phyloP scores from a whole-genome alignment of 2,113 vertebrate genomes.

The Phodopus roborovskii region DNA sequence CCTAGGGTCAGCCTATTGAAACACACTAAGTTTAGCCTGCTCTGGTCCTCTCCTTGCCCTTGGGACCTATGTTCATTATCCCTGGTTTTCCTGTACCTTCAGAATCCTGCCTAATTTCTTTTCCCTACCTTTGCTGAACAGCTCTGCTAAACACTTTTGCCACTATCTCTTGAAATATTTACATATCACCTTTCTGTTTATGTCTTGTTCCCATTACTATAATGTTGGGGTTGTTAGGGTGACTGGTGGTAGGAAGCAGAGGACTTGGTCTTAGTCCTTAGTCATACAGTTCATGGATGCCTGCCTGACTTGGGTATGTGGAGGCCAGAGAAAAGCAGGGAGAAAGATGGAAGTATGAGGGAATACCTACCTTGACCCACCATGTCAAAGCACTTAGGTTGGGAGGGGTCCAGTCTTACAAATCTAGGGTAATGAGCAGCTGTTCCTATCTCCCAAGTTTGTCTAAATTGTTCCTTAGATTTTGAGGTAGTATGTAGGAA shows the following conservation, averaged over 20 bases:
- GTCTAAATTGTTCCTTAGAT: background rate
- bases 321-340: background rate
- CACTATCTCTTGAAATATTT: constrained; percentile 93
- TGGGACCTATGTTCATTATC: background rate
- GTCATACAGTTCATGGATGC: background rate
- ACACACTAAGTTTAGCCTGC: background rate
- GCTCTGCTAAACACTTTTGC: constrained; percentile 58
- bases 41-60: background rate
- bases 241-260: constrained; percentile 49
- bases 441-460: background rate
- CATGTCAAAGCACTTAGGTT: background rate
- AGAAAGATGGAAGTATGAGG: background rate
- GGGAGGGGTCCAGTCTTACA: background rate
- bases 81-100: background rate
- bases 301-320: background rate
- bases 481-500: background rate
- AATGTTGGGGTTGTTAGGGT: constrained; percentile 13
- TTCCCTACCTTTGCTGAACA: constrained; percentile 32
- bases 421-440: background rate
- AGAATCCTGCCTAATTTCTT: background rate
- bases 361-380: background rate
- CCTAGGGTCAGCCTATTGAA: constrained; percentile 8
- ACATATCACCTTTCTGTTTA: constrained; percentile 96
- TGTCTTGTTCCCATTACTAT: constrained; percentile 84
- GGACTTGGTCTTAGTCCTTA: background rate